Conservation (phyloP, 2,113 vertebrate species). For the Echinops telfairi region DNA sequence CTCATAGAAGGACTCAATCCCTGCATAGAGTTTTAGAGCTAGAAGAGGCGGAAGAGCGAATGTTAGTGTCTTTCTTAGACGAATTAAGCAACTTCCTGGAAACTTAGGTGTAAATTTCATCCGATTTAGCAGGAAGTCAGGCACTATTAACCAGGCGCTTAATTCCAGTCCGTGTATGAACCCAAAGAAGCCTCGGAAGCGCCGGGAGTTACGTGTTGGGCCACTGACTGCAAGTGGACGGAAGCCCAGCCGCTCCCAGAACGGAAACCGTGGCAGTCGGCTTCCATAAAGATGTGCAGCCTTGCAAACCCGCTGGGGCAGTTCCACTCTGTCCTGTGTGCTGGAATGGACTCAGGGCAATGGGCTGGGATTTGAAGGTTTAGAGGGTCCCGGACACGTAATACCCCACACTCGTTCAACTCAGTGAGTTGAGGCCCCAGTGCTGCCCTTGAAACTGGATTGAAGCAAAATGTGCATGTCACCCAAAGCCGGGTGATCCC, state of each 20-base stretch:
- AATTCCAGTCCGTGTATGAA: too few species aligned
- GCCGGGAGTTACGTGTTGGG: too few species aligned
- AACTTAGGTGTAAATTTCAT: not conserved
- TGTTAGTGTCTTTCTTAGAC: rapidly evolving
- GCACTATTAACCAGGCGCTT: too few species aligned
- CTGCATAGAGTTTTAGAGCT: not conserved
- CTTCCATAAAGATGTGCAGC: too few species aligned
- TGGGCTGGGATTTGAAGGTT: too few species aligned
- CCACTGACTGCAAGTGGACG: too few species aligned
- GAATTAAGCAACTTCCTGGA: conserved; percentile 5
- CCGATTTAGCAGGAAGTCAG: not conserved
- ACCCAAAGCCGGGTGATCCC: not conserved
- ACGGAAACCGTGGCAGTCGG: too few species aligned
- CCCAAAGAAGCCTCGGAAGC: too few species aligned
- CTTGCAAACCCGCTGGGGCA: too few species aligned
- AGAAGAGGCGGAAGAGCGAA: not conserved
- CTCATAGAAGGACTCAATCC: conserved; percentile 5
- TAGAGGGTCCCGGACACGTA: not conserved
- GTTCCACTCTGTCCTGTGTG: too few species aligned
- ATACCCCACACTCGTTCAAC: not conserved
- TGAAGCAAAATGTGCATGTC: not conserved
- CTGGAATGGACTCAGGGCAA: too few species aligned
- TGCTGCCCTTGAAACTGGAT: not conserved
- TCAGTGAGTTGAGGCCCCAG: not conserved
- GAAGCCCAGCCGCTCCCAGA: too few species aligned